These are phyloP conservation scores for Melinopterus prodromus DNA, from an alignment of 2,888 invertebrate genomes.

Conservation along the genomic window DNA sequence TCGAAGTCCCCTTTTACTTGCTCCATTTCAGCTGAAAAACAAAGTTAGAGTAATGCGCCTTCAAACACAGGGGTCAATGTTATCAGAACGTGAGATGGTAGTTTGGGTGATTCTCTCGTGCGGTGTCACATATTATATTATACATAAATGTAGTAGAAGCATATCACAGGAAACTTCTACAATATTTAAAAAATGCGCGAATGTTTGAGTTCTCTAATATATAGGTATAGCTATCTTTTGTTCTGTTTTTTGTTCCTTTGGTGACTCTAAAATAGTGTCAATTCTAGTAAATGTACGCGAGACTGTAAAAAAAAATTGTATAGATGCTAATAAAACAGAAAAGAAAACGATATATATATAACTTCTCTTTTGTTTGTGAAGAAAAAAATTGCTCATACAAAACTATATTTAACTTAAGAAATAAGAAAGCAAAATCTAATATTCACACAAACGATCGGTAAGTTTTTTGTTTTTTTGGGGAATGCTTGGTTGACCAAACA, in stretches of 20 bases:
- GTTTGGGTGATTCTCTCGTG: too few species aligned
- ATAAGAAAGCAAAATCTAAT: too few species aligned
- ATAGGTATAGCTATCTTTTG: constrained; percentile 34
- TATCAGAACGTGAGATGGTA: too few species aligned
- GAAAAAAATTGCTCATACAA: neutral
- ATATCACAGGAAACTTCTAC: neutral
- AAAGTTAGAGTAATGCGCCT: neutral
- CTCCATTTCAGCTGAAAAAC: too few species aligned
- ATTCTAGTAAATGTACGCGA: constrained; percentile 45
- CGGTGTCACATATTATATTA: neutral
- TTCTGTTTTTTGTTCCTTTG: constrained; percentile 56
- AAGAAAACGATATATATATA: too few species aligned
- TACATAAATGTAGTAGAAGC: constrained; percentile 10
- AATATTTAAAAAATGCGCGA: neutral
- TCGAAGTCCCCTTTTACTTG: too few species aligned
- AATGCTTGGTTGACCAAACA: neutral
- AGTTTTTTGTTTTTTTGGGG: neutral
- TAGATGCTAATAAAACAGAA: neutral
- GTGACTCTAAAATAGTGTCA: constrained; percentile 56
- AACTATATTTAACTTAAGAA: neutral
- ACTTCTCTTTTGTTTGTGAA: neutral
- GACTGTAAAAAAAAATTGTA: neutral
- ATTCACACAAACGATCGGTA: too few species aligned
- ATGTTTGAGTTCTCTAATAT: neutral
- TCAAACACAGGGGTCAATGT: constrained; percentile 17